Evolutionary conservation across 2,113 vertebrate genomes (phyloP).

Genomic region (Aphyosemion australe): DNA sequence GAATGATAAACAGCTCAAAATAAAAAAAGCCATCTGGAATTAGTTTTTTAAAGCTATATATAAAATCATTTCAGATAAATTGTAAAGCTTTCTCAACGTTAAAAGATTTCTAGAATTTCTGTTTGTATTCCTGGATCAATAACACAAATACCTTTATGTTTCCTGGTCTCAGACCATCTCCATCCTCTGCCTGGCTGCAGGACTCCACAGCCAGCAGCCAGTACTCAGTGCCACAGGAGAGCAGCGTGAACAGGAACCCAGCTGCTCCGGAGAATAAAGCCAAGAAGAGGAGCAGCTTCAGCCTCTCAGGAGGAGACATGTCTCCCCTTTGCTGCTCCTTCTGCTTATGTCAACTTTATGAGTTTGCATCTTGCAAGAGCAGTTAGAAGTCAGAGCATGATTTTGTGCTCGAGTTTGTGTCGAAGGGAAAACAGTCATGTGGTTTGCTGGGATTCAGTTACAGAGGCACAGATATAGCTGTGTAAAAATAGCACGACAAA

Average conservation of each 20-base stretch:
- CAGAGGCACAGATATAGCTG: constrained; percentile 26
- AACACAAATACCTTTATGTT: not conserved
- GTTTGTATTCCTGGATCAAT: too few species aligned
- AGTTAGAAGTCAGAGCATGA: too few species aligned
- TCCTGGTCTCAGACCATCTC: not conserved
- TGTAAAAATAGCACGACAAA: constrained; percentile 5
- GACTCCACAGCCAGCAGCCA: constrained; percentile 57
- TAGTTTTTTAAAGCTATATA: too few species aligned
- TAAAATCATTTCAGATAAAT: too few species aligned
- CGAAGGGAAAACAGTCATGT: constrained; percentile 46
- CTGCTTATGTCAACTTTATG: too few species aligned
- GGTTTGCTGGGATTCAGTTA: constrained; percentile 33
- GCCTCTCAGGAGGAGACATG: constrained; percentile 35
- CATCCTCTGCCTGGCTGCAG: not conserved
- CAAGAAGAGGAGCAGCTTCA: constrained; percentile 50
- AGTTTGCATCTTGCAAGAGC: too few species aligned
- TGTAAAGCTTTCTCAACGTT: too few species aligned
- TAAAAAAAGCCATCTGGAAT: too few species aligned
- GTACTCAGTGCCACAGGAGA: constrained; percentile 58
- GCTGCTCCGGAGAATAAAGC: constrained; percentile 37
- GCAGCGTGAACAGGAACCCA: constrained; percentile 29
- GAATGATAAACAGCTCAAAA: too few species aligned
- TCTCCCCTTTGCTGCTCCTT: not conserved
- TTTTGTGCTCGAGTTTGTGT: not conserved
- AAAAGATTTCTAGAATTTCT: too few species aligned